Conservation (phyloP, 2,797 vertebrate species). For the Carapus acus region DNA sequence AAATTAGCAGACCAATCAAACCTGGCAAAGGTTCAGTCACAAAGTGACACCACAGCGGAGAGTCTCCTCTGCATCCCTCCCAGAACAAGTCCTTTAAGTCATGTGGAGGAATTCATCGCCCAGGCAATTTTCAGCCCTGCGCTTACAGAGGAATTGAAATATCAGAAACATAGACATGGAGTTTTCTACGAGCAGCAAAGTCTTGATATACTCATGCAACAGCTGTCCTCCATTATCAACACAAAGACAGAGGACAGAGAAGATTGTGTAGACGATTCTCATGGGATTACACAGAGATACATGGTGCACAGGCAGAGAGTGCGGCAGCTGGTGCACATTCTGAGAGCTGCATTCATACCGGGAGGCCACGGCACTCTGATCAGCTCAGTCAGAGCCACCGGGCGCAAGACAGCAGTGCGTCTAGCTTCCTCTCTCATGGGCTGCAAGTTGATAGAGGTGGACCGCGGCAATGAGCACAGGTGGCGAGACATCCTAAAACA, state of each 20-base stretch:
- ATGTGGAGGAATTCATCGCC: slow-evolving; percentile 29
- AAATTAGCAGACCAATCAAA: slow-evolving; percentile 16
- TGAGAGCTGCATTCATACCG: slow-evolving; percentile 71
- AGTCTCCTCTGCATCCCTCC: neutral
- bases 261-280: slow-evolving; percentile 4
- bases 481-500: slow-evolving; percentile 65
- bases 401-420: slow-evolving; percentile 70
- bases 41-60: slow-evolving; percentile 5
- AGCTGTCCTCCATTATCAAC: slow-evolving; percentile 55
- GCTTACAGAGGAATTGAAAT: slow-evolving; percentile 20
- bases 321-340: slow-evolving; percentile 71
- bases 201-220: slow-evolving; percentile 50
- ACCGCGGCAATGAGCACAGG: slow-evolving; percentile 55
- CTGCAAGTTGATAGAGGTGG: slow-evolving; percentile 67
- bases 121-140: slow-evolving; percentile 69
- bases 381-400: slow-evolving; percentile 62
- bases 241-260: slow-evolving; percentile 28
- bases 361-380: slow-evolving; percentile 76
- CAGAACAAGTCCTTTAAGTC: slow-evolving; percentile 40
- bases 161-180: slow-evolving; percentile 18
- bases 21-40: slow-evolving; percentile 10
- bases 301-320: slow-evolving; percentile 59
- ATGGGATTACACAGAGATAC: slow-evolving; percentile 31
- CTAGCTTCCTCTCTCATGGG: slow-evolving; percentile 68
- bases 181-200: slow-evolving; percentile 63